These are phyloP conservation scores for Desoria tigrina DNA, from an alignment of 2,888 invertebrate species.

Conservation along the genomic window DNA sequence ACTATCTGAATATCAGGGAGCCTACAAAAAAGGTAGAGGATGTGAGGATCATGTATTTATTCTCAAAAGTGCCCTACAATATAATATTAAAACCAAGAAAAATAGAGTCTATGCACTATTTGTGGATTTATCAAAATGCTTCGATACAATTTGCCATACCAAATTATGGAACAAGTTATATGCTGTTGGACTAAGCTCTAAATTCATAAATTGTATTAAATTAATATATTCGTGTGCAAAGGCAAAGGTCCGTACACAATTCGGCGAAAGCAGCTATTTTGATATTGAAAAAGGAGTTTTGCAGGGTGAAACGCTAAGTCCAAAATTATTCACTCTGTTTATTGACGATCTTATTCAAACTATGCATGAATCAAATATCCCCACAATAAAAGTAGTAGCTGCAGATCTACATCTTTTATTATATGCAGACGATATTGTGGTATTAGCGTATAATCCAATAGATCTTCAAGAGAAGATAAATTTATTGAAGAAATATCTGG, in stretches of 20 bases:
- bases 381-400: too few species aligned
- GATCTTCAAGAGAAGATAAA: conserved; percentile 22
- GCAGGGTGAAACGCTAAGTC: conserved; percentile 34
- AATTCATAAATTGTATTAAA: conserved; percentile 20
- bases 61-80: too few species aligned
- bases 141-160: too few species aligned
- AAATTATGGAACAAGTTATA: conserved; percentile 25
- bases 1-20: too few species aligned
- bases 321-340: conserved; percentile 32
- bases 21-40: too few species aligned
- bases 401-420: conserved; percentile 8
- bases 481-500: conserved; percentile 9
- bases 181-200: conserved; percentile 11
- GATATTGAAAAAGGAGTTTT: too few species aligned
- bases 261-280: not conserved
- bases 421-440: too few species aligned
- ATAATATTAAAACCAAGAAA: too few species aligned
- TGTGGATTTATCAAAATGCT: too few species aligned
- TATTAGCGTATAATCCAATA: conserved; percentile 1
- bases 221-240: conserved; percentile 13
- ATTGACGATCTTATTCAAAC: conserved; percentile 22
- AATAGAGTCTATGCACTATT: too few species aligned
- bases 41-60: too few species aligned
- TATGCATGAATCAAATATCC: not conserved
- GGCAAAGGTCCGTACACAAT: conserved; percentile 16